Base-by-base conservation (phyloP, 2,888 invertebrate species). In the Ypsolopha scabrella region DNA sequence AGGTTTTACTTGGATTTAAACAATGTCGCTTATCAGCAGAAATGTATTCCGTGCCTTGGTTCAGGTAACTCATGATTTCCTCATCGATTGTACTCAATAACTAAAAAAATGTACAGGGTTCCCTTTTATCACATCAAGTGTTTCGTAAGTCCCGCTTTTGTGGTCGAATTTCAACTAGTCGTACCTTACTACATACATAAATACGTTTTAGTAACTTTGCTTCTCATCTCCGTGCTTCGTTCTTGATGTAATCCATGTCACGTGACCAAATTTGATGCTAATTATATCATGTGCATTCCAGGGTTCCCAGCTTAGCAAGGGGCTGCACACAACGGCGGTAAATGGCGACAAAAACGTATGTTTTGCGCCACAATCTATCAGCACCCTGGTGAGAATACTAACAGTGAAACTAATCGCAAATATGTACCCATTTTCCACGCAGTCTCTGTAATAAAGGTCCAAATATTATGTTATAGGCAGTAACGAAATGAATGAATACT, bases 311-410 rank as follows among this genome's bases (percentile, higher is more conserved):
- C 75, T 75, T 1, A 65, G 69, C 52, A 86, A 83, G 62, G 80
- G 79, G 51, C 65, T 86, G 50, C 86, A 86, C 65, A 80, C 82
- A 50, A 80, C 72, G 57, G 69, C 75, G 65, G 81, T 83, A 74
- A 80, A 76, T 59, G 52, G 66, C 9, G 70, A 80, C 56, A 76
- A 75, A 75, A 80, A 80, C 58, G 82, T 82, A 83, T 65, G 82
- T 83, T 78, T 61, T 62, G 73, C 80, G 60, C 65, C 80, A 60
- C 65, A 68, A 53, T 59, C 67, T 50, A 70, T 75, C 58, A 75
- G 75, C 66, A 73, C 76, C 70, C 60, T 82, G 86, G 86, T 86
- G 86, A 86, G 86, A 74, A 68, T 63, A 79, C 81, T 86, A 86
- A 86, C 83, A 66, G 61, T 65, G 58, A 51, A 65, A 82, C 80